Percentiles rank a stretch among this genome's conserved stretches.
These are phyloP conservation scores for Antheraea assamensis DNA, from an alignment of 2,888 invertebrate species.

Conservation along the genomic window DNA sequence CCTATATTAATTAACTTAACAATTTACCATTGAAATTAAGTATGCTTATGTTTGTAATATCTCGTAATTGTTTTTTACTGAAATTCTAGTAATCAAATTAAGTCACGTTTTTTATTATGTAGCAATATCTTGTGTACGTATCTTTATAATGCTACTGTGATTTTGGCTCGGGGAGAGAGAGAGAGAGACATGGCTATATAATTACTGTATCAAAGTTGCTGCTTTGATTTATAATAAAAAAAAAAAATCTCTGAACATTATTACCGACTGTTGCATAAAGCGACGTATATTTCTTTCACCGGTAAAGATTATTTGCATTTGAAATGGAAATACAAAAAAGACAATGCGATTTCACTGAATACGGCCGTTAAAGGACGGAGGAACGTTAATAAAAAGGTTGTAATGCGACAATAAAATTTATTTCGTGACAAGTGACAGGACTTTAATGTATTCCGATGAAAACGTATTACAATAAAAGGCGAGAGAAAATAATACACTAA, in stretches of 20 bases:
- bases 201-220: conserved; percentile 20
- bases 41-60: too few relatives aligned
- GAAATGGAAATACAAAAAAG: conserved; percentile 16
- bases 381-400: background rate
- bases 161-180: conserved; percentile 16
- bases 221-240: conserved; percentile 14
- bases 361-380: background rate
- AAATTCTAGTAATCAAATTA: background rate
- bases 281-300: conserved; percentile 7
- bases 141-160: conserved; percentile 17
- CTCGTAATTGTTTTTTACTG: background rate
- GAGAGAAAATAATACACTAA: background rate
- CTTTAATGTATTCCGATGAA: background rate
- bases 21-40: too few relatives aligned
- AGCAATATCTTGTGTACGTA: background rate
- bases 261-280: conserved; percentile 20
- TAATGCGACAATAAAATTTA: background rate
- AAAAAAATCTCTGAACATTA: conserved; percentile 13
- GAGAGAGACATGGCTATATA: conserved; percentile 15
- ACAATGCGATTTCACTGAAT: background rate
- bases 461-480: background rate
- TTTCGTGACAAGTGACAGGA: background rate
- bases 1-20: too few relatives aligned
- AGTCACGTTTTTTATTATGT: background rate
- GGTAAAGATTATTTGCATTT: conserved; percentile 19